Evolutionary conservation across 2,113 vertebrate genomes (phyloP), one percentile per base, ranked within the genome.

Genomic region (Psammodynastes pulverulentus): DNA sequence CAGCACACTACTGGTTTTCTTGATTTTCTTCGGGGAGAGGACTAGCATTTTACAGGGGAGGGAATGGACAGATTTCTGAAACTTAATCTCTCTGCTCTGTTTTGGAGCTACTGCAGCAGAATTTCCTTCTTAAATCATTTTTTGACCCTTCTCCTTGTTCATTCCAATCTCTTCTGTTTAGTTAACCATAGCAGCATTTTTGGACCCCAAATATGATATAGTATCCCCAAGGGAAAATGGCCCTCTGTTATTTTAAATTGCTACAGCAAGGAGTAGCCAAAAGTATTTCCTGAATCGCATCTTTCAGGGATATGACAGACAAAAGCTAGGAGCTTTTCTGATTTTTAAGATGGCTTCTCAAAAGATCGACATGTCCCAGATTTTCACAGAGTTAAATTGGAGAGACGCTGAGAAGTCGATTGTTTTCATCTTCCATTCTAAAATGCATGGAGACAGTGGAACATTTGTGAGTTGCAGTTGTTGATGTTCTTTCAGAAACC

Each of bases 1-100:
- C 96, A 87, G 93, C 93, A 95, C 93, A 56, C 52, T 90, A 95
- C 92, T 94, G 93, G 92, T 86, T 91, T 46, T 94, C 86, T 29
- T 93, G 6, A 8, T 79, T 72, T 79, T 39, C 34, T 79, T 21
- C 1, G 0, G 89, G 93, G 0, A 87, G 79, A 51, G 29, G 72
- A 46, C 48, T 26, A 23, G 58, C 29, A 72, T 87, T 91, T 92
- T 89, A 45, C 0, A 0, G 94, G 52, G 45, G 1, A 72, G 67
- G 39, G 90, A 3, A 46, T 17, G 26, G 34, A 48, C 39, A 51
- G 58, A 1, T 0, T 52, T 90, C 90, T 91, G 62, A 48, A 91
- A 53, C 88, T 29, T 87, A 23, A 92, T 19, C 86, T 48, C 92
- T 48, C 12, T n/a, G 34, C 90, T 43, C 56, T n/a, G 13, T 86